Evolutionary conservation across 2,888 invertebrate genomes (phyloP), one percentile per base, ranked within the genome.

Genomic region (Onchidella celtica): DNA sequence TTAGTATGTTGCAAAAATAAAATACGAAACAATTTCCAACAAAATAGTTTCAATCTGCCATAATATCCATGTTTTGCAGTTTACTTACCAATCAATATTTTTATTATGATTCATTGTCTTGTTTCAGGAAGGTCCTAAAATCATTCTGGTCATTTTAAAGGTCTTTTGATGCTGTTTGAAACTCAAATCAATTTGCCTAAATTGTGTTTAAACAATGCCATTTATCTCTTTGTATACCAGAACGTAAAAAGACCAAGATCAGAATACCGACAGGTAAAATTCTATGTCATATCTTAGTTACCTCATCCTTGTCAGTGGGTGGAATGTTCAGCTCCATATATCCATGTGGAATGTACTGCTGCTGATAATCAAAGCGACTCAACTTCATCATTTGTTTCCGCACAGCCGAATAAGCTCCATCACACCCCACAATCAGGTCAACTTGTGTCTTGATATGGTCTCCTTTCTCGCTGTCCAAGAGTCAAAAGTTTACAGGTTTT

Each of bases 281-380:
- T n/a, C n/a, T n/a, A n/a, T n/a, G n/a, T n/a, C n/a, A n/a, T n/a
- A n/a, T n/a, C n/a, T n/a, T n/a, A n/a, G 9, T 40, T n/a, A 96
- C 96, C 85, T 95, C 93, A 34, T 95, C 95, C 86, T 95, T 94
- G 47, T 94, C 93, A 70, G 94, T 94, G 0, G 97, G 94, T 0
- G 97, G 96, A 88, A 99, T 97, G 85, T 95, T 96, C 1, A 99
- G 94, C 93, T 99, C 99, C 90, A 99, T 94, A 92, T 99, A 99
- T 0, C 98, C 98, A 89, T 99, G 98, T 85, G 97, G 96, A 70
- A 99, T 99, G 92, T 98, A 99, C 61, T 96, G 96, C 94, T 98
- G 98, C 66, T 95, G 96, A 93, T 95, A 98, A 92, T 98, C 96
- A 87, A 98, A 97, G 61, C 96, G 95, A 0, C 97, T 89, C 3